Base-by-base conservation (phyloP, 2,113 vertebrate genomes). In the Egretta garzetta region DNA sequence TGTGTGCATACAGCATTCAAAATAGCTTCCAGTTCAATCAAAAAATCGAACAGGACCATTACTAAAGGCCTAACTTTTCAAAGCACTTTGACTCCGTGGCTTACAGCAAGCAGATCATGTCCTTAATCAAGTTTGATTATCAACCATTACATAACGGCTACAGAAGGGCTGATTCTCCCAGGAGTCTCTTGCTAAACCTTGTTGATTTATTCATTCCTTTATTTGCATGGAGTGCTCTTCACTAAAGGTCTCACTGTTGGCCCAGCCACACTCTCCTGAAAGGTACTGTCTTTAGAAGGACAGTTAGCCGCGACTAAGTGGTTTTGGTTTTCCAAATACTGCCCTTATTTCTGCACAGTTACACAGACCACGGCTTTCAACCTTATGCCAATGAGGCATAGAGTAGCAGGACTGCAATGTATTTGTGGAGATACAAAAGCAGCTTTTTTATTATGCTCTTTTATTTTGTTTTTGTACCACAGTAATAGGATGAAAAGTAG, bases 111-210 rank as follows among this genome's bases (percentile, higher is more conserved):
- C n/a, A 94, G 37, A 91, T 88, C 37, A 43, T 52, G 28, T 43
- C 73, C 35, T 92, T 87, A 95, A 95, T 91, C 88, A 92, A 85
- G 47, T 85, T 52, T 80, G 64, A 74, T 80, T 73, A 84, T 84
- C 74, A 95, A 64, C 39, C 12, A 27, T 66, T 43, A 59, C n/a
- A 16, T 75, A 81, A 77, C 0, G 3, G 52, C 14, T 86, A 64
- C 68, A 90, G 71, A 85, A 83, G 8, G 47, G 52, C 47, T 92
- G 88, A 88, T 63, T 83, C 20, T 86, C 33, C 12, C 58, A 47
- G 26, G 20, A 59, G 50, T 68, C 27, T 93, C 63, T 72, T 49
- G 16, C 63, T 88, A 71, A 86, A 62, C 33, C 59, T 58, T 43
- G 16, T 39, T 83, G 66, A 90, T 88, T 74, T 74, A 94, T 80